These are phyloP conservation scores for Hybos culiciformis DNA, from an alignment of 2,888 invertebrate genomes.

Conservation along the genomic window DNA sequence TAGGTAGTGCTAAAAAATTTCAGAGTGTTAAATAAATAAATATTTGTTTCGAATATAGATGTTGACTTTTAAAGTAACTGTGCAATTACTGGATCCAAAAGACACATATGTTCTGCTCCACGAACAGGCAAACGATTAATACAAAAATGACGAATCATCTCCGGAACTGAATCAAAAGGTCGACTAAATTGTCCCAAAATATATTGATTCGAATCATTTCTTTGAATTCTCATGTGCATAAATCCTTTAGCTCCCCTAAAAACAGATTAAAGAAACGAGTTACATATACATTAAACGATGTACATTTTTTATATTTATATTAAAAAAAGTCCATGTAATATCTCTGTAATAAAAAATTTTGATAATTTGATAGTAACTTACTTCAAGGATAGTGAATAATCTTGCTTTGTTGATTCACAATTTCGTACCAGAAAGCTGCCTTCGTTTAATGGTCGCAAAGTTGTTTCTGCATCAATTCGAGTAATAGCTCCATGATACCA, in stretches of 20 bases:
- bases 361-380: too few species aligned
- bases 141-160: constrained; percentile 88
- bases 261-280: not conserved
- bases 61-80: constrained; percentile 48
- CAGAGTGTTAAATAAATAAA: not conserved
- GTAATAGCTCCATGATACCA: constrained; percentile 95
- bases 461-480: constrained; percentile 79
- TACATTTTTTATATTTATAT: not conserved
- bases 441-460: constrained; percentile 68
- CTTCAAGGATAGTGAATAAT: constrained; percentile 91
- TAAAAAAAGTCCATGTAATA: not conserved
- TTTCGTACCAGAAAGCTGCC: constrained; percentile 90
- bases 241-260: constrained; percentile 83
- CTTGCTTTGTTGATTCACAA: constrained; percentile 85
- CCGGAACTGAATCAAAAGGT: constrained; percentile 84
- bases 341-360: not conserved
- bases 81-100: constrained; percentile 80
- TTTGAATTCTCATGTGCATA: constrained; percentile 94
- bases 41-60: not conserved
- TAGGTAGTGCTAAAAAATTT: not conserved
- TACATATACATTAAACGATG: too few species aligned
- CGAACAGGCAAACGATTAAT: constrained; percentile 85
- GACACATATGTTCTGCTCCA: constrained; percentile 92
- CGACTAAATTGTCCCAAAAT: constrained; percentile 87
- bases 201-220: constrained; percentile 62